Conservation (phyloP, 2,888 invertebrate species). For the Morinoia aosen region DNA sequence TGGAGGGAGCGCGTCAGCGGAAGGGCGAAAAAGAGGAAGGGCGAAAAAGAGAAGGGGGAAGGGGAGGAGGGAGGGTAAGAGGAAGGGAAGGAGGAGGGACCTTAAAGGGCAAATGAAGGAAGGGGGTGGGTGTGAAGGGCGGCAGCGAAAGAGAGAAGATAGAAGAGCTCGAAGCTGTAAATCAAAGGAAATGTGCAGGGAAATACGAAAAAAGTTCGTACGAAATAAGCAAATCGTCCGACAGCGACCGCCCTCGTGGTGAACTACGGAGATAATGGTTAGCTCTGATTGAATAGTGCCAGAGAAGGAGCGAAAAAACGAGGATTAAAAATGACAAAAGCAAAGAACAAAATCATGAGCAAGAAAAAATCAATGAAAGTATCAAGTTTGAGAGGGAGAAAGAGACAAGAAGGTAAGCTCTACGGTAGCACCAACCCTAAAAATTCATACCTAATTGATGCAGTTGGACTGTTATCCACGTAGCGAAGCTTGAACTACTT, state of each 20-base stretch:
- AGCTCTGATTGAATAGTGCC: no score
- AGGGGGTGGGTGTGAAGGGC: neutral
- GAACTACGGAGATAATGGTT: no score
- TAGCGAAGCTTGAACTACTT: neutral
- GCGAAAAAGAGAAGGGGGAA: neutral
- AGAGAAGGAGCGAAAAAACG: neutral
- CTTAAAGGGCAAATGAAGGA: neutral
- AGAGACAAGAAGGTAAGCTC: no score
- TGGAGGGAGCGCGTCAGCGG: neutral
- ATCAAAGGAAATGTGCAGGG: no score
- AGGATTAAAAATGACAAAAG: neutral
- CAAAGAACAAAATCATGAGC: neutral
- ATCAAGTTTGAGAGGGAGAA: neutral
- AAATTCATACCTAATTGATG: neutral
- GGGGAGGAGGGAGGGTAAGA: neutral
- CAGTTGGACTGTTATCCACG: neutral
- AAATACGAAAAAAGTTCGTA: no score
- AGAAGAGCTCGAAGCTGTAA: neutral
- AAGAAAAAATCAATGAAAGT: neutral
- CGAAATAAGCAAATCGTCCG: no score
- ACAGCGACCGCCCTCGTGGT: no score
- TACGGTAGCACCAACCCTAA: neutral
- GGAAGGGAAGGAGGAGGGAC: neutral
- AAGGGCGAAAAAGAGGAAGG: neutral
- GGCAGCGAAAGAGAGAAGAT: neutral